Conservation (phyloP, 1,140 invertebrate species). For the Lordiphosa collinella region DNA sequence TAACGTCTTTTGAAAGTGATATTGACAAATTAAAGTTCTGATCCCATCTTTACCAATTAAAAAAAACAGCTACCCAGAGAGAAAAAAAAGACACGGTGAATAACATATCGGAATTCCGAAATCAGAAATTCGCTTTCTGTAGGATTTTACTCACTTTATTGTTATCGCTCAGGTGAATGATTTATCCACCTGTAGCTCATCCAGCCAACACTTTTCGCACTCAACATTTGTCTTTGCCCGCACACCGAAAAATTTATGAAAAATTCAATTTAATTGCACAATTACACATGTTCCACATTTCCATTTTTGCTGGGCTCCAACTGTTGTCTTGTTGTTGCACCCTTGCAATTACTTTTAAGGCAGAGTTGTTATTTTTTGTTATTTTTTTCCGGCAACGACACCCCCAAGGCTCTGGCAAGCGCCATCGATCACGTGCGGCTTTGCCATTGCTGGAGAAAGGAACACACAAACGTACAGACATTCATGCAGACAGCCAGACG, state of each 20-base stretch:
- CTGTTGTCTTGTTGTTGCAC: conserved; percentile 44
- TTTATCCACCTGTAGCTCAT: conserved; percentile 32
- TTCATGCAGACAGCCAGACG: conserved; percentile 17
- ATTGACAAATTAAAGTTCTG: too few species aligned
- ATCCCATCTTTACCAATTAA: too few species aligned
- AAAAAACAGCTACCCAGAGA: too few species aligned
- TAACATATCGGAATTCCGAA: not conserved
- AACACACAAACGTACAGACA: too few species aligned
- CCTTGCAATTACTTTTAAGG: conserved; percentile 75
- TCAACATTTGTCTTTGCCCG: conserved; percentile 31
- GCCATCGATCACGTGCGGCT: conserved; percentile 76
- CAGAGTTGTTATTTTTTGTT: conserved; percentile 21
- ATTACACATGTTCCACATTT: conserved; percentile 78
- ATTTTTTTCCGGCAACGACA: conserved; percentile 53
- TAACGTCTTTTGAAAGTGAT: too few species aligned
- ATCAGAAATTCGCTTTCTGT: not conserved
- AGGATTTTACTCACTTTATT: not conserved
- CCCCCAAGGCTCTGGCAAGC: conserved; percentile 52
- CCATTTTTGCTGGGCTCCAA: conserved; percentile 28
- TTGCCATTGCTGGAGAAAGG: conserved; percentile 20
- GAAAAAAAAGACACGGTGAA: too few species aligned
- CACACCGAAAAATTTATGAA: conserved; percentile 69
- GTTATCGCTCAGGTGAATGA: conserved; percentile 28
- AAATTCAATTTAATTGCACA: conserved; percentile 79
- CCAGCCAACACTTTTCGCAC: conserved; percentile 17